phyloP scores from a whole-genome alignment of 2,797 vertebrate genomes.

The Falco concolor region DNA sequence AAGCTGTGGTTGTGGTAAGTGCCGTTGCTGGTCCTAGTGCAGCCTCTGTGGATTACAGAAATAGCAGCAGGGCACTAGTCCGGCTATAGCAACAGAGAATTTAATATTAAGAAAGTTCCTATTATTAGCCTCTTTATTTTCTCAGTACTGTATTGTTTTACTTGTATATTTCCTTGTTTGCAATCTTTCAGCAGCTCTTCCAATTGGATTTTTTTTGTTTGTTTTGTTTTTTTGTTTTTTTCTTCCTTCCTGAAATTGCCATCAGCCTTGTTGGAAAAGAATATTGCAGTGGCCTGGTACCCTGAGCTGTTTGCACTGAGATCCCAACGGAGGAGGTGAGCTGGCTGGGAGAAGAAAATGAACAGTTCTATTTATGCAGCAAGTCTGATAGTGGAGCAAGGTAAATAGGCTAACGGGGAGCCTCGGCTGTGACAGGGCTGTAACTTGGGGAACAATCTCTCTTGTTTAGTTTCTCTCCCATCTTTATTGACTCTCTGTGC shows the following conservation, averaged over 20 bases:
- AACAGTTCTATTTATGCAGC: background rate
- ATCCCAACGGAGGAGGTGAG: background rate
- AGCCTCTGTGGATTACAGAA: background rate
- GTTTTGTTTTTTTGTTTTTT: background rate
- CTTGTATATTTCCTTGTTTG: background rate
- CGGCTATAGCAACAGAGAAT: rapidly evolving
- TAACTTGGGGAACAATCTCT: background rate
- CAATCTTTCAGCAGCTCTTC: background rate
- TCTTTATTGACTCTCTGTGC: background rate
- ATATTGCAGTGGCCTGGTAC: background rate
- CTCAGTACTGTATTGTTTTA: background rate
- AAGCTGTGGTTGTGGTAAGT: background rate
- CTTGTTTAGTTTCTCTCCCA: background rate
- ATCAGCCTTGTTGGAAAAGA: background rate
- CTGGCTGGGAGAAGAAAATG: background rate
- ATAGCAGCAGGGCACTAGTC: background rate
- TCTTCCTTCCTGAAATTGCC: background rate
- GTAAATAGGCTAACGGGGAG: background rate
- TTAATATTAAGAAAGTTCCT: background rate
- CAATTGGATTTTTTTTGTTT: background rate
- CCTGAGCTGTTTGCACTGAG: background rate
- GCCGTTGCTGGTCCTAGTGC: background rate
- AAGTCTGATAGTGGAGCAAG: background rate
- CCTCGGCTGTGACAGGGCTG: background rate
- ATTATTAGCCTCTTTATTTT: background rate